Conservation (phyloP, 2,888 invertebrate species). For the Odontothrips loti region DNA sequence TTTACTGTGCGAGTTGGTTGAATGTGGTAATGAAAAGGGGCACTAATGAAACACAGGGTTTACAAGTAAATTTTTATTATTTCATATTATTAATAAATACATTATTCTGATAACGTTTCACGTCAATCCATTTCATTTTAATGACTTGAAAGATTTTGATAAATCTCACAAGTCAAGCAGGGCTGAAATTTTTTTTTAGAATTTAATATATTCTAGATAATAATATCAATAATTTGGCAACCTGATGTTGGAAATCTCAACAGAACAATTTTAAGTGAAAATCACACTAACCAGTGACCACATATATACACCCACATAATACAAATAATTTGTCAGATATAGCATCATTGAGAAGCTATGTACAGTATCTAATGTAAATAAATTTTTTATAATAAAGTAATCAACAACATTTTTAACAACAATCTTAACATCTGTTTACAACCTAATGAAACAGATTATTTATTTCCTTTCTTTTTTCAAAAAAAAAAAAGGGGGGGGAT, state of each 20-base stretch:
- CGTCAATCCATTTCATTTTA: not conserved
- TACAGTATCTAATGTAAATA: slow-evolving; percentile 24
- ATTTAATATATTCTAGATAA: not conserved
- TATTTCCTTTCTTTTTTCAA: too few species aligned
- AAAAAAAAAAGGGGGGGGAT: too few species aligned
- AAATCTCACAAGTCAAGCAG: too few species aligned
- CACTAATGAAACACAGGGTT: not conserved
- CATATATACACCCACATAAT: slow-evolving; percentile 6
- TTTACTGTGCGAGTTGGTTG: too few species aligned
- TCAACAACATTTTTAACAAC: slow-evolving; percentile 23
- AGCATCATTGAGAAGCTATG: slow-evolving; percentile 11
- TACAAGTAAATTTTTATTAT: not conserved
- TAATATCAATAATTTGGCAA: slow-evolving; percentile 25
- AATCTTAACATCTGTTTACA: slow-evolving; percentile 11
- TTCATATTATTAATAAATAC: not conserved
- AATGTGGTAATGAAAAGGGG: too few species aligned
- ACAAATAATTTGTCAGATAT: slow-evolving; percentile 20
- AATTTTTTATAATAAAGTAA: slow-evolving; percentile 26
- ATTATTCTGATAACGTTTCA: slow-evolving; percentile 16
- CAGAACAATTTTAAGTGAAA: slow-evolving; percentile 14
- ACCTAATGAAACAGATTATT: slow-evolving; percentile 5
- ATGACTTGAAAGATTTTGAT: too few species aligned
- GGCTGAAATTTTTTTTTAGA: not conserved
- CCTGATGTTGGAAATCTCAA: slow-evolving; percentile 15
- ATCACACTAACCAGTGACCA: slow-evolving; percentile 14